Percentiles rank a stretch among this genome's conserved stretches.
phyloP scores from a whole-genome alignment of 2,888 invertebrate species.

The Dyspetes luteomarginatus region DNA sequence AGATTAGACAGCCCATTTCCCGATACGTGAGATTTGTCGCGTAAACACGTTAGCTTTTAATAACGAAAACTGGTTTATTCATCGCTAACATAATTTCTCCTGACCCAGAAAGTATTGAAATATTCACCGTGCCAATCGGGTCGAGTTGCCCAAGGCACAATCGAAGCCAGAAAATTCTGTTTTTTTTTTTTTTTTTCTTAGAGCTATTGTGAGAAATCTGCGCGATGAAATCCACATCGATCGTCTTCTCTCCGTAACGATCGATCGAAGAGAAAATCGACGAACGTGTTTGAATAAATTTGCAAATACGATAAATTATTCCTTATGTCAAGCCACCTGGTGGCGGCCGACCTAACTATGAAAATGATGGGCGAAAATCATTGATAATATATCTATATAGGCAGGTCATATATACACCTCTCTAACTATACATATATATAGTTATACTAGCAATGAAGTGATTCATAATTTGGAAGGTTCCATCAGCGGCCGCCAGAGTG shows the following conservation, averaged over 20 bases:
- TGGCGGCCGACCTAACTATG: too few relatives aligned
- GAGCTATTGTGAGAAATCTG: too few relatives aligned
- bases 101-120: constrained; percentile 76
- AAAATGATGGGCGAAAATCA: too few relatives aligned
- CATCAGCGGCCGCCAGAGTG: too few relatives aligned
- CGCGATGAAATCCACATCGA: not conserved
- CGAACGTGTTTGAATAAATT: not conserved
- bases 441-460: too few relatives aligned
- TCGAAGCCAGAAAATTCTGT: constrained; percentile 32
- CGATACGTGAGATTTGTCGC: constrained; percentile 54
- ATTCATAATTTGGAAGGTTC: too few relatives aligned
- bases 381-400: too few relatives aligned
- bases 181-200: not conserved
- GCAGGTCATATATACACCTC: too few relatives aligned
- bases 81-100: constrained; percentile 77
- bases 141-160: constrained; percentile 1
- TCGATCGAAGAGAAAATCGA: not conserved
- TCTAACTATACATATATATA: too few relatives aligned
- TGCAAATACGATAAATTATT: too few relatives aligned
- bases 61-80: constrained; percentile 74
- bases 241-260: not conserved
- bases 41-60: constrained; percentile 1
- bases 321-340: too few relatives aligned
- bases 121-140: constrained; percentile 67
- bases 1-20: constrained; percentile 21